Base-by-base conservation (phyloP, 2,888 invertebrate genomes). In the Neoascia interrupta region DNA sequence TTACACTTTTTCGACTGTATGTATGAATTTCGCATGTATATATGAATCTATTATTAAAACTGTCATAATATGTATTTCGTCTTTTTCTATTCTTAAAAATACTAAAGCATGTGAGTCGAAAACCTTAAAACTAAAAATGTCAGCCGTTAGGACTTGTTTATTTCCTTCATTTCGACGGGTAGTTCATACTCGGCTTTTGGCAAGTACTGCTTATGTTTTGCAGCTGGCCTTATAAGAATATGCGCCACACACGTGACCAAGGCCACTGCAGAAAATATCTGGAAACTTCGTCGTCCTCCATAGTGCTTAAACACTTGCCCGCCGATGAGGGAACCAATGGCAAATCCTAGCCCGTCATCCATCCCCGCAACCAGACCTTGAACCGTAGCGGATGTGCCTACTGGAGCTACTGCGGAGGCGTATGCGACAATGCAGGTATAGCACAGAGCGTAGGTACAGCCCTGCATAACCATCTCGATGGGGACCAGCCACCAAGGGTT, bases 351-450 rank as follows among this genome's bases (percentile, higher is more conserved):
- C 0, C 96, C 96, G 84, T 96, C 96, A 85, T 96, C 96, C 92
- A 95, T 93, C n/a, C 95, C 96, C 0, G 95, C 95, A 31, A 95
- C 94, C 21, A 96, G 91, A 0, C 96, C 96, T 86, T 96, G 96
- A 68, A 96, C 93, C 0, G 96, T 96, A 5, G 95, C 95, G 3
- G 95, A 94, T 66, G 95, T 93, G 0, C 96, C 94, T 0, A 91
- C 91, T 0, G 93, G 93, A 0, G 93, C 92, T 2, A 93, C 91
- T 0, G 90, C 90, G 0, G 92, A 92, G 1, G 93, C 93, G 83
- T 93, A 93, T 0, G 92, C 92, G 13, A 96, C 95, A 75, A 96
- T 94, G 0, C 94, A 93, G 0, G 95, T 92, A 85, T 96, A 96
- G 83, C 94, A 94, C 0, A 96, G 89, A 0, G 96, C 97, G 87